Evolutionary conservation across 2,797 vertebrate genomes (phyloP), one percentile per base, ranked within the genome.

Genomic region (Iguana delicatissima): DNA sequence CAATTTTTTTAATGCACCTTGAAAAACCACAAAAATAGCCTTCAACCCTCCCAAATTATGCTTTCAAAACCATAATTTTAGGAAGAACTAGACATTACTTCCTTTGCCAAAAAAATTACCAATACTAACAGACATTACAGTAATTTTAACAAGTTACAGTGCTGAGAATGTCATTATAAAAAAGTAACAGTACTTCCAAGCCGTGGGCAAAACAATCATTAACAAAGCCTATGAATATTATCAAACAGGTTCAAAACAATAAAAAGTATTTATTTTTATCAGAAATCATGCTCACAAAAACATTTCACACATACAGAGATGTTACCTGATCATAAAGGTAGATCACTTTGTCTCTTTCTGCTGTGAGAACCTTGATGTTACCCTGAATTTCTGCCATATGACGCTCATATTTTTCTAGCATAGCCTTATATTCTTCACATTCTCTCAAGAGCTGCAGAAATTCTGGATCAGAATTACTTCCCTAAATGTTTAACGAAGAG

Each of bases 311-410:
- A 90, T 92, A 57, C 83, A 85, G 8, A 95, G 93, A 90, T 72
- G 81, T 94, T 94, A 98, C 97, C 97, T 92, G 94, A 88, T 98
- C 96, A 95, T 98, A 98, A 92, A 97, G 95, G 91, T 64, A 84
- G 92, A 95, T 94, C 90, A 94, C 97, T 95, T 98, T 98, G 88
- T 98, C 97, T 92, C 98, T 96, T 85, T 98, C 98, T 62, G 97
- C 97, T 85, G 96, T 97, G 89, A 98, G 97, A 94, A 98, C 97
- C 92, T 97, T 97, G 84, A 98, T 87, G 69, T 98, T 98, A 90
- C 95, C 97, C 96, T 98, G 98, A 93, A 98, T 97, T 97, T 98
- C 98, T 94, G 97, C 96, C 90, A 98, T 85, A 86, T 95, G 97
- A 46, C 92, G 93, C 89, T 98, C 95, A 59, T 97, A 96, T 92